Evolutionary conservation across 2,797 vertebrate species (phyloP).

Genomic region (Cynopterus sphinx): DNA sequence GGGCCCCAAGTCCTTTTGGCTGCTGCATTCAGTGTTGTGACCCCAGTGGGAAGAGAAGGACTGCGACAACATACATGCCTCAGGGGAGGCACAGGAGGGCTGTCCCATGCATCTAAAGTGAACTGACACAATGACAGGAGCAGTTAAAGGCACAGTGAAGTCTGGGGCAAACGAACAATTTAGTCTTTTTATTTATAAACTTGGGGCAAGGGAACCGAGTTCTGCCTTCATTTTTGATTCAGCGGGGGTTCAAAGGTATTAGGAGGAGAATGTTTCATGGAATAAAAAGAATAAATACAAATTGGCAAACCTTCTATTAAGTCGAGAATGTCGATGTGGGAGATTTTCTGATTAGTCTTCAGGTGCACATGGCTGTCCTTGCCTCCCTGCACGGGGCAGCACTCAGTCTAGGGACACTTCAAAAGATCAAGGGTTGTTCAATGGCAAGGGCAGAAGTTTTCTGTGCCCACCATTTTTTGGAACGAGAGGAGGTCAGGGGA

Average conservation of each 20-base stretch:
- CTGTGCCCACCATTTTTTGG: background rate
- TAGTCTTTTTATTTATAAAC: background rate
- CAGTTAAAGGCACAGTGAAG: background rate
- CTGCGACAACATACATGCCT: background rate
- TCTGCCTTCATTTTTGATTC: background rate
- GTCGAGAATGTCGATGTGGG: background rate
- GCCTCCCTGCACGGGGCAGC: background rate
- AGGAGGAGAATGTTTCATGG: background rate
- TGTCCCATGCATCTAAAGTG: accelerated
- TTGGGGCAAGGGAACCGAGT: background rate
- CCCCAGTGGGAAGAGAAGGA: background rate
- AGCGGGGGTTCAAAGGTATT: background rate
- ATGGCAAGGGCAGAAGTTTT: background rate
- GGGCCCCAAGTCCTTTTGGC: background rate
- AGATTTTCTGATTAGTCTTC: background rate
- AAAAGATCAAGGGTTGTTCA: background rate
- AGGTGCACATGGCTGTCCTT: background rate
- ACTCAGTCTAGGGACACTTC: background rate
- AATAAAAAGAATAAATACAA: background rate
- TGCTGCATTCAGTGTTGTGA: background rate
- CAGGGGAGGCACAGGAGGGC: background rate
- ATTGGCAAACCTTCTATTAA: background rate
- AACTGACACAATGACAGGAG: background rate
- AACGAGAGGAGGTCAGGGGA: background rate
- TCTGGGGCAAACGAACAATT: background rate